These are phyloP conservation scores for Ochropleura leucogaster DNA, from an alignment of 2,888 invertebrate genomes.

Conservation along the genomic window DNA sequence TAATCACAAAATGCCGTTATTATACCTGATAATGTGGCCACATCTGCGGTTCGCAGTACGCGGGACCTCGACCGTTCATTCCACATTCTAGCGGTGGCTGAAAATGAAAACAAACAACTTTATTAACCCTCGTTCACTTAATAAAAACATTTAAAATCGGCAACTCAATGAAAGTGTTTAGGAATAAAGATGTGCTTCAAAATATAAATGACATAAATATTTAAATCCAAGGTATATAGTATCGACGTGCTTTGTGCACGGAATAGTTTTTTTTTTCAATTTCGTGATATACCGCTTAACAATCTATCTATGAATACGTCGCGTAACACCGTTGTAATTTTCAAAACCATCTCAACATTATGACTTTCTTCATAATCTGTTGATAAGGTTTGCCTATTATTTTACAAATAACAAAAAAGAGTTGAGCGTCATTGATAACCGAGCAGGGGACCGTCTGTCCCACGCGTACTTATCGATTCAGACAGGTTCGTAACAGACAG, in stretches of 20 bases:
- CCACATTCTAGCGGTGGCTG: constrained; percentile 88
- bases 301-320: background rate
- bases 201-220: background rate
- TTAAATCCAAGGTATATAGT: background rate
- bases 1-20: constrained; percentile 9
- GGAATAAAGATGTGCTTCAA: background rate
- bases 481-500: constrained; percentile 53
- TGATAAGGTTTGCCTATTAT: background rate
- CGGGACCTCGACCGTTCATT: constrained; percentile 80
- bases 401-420: constrained; percentile 26
- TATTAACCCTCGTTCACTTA: background rate
- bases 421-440: constrained; percentile 44
- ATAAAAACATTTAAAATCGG: background rate
- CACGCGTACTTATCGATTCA: constrained; percentile 59
- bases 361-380: background rate
- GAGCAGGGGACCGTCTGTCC: constrained; percentile 42
- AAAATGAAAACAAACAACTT: constrained; percentile 63
- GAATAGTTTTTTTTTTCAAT: background rate
- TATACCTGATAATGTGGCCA: constrained; percentile 88
- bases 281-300: background rate
- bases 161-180: background rate
- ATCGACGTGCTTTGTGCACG: background rate
- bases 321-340: background rate
- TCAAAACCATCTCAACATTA: background rate
- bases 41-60: constrained; percentile 86